These are phyloP conservation scores for Typhlomys cinereus DNA, from an alignment of 2,113 vertebrate genomes.

Conservation along the genomic window DNA sequence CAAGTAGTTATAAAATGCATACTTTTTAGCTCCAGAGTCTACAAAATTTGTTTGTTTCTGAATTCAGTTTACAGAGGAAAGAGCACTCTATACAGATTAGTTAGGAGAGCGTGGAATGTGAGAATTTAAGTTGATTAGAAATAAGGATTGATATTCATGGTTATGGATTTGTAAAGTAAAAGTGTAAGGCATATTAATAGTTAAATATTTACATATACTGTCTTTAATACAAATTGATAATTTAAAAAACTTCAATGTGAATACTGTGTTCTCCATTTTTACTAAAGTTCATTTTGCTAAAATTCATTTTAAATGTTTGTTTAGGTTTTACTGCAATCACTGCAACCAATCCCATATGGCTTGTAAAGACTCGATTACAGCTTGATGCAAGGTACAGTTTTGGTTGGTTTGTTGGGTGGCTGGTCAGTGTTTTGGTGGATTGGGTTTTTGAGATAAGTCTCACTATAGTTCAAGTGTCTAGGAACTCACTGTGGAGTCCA, in stretches of 20 bases:
- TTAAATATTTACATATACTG: slow-evolving; percentile 69
- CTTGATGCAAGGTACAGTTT: slow-evolving; percentile 94
- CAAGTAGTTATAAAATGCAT: slow-evolving; percentile 77
- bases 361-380: slow-evolving; percentile 98
- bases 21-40: slow-evolving; percentile 68
- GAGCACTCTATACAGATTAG: slow-evolving; percentile 26
- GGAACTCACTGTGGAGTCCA: too few relatives aligned
- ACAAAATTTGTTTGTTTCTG: slow-evolving; percentile 64
- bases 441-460: not conserved
- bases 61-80: slow-evolving; percentile 61
- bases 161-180: slow-evolving; percentile 70
- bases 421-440: too few relatives aligned
- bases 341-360: slow-evolving; percentile 99
- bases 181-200: slow-evolving; percentile 22
- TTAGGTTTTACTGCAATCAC: slow-evolving; percentile 99
- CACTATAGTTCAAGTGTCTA: not conserved
- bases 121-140: slow-evolving; percentile 55
- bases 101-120: slow-evolving; percentile 65
- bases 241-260: slow-evolving; percentile 69
- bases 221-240: slow-evolving; percentile 57
- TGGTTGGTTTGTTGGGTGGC: not conserved
- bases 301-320: slow-evolving; percentile 84
- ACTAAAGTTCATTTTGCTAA: slow-evolving; percentile 79
- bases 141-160: slow-evolving; percentile 61
- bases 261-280: slow-evolving; percentile 53